These are phyloP conservation scores for Struthidea cinerea DNA, from an alignment of 2,113 vertebrate genomes.

Conservation along the genomic window DNA sequence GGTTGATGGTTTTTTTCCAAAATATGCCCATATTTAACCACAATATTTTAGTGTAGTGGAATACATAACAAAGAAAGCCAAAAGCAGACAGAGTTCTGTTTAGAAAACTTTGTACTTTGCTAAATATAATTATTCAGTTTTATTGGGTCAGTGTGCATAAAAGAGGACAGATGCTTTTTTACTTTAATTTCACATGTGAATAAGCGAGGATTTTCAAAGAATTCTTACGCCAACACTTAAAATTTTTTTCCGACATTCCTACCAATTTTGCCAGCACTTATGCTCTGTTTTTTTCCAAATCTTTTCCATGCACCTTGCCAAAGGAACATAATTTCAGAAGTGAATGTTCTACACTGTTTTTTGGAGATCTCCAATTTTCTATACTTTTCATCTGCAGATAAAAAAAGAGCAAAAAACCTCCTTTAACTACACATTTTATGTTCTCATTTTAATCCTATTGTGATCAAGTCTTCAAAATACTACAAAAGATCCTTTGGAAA, in stretches of 20 bases:
- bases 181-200: conserved; percentile 72
- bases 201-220: conserved; percentile 72
- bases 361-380: conserved; percentile 55
- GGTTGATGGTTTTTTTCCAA: background rate
- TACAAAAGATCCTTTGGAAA: background rate
- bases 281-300: conserved; percentile 49
- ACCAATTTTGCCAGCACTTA: conserved; percentile 71
- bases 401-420: background rate
- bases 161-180: conserved; percentile 72
- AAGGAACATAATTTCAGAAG: conserved; percentile 73
- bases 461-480: background rate
- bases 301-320: conserved; percentile 75
- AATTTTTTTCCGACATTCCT: conserved; percentile 73
- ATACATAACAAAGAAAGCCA: conserved; percentile 68
- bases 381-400: conserved; percentile 43
- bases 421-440: background rate
- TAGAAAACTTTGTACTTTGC: conserved; percentile 58
- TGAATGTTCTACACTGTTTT: conserved; percentile 66
- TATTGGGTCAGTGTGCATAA: conserved; percentile 65
- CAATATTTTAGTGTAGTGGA: conserved; percentile 65
- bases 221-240: conserved; percentile 71
- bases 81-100: conserved; percentile 52
- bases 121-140: conserved; percentile 68
- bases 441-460: background rate
- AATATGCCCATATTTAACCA: conserved; percentile 60